phyloP scores from a whole-genome alignment of 2,888 invertebrate genomes.

The Mantis religiosa region DNA sequence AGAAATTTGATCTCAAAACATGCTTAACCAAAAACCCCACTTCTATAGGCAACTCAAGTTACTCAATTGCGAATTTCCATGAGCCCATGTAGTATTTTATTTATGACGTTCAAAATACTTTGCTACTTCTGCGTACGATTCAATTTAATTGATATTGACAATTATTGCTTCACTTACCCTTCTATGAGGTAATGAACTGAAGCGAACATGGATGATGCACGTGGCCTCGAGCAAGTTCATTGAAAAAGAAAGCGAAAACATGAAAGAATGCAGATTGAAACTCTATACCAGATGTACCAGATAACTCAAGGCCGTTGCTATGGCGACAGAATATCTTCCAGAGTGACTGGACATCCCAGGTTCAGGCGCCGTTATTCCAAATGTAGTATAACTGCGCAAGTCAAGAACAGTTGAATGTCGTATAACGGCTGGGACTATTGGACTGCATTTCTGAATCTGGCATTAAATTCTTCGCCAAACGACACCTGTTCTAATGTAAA shows the following conservation, averaged over 20 bases:
- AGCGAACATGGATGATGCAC: neutral
- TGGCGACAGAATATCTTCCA: neutral
- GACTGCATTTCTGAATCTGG: neutral
- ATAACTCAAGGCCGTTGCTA: neutral
- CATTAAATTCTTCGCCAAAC: neutral
- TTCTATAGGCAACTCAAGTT: too few relatives aligned
- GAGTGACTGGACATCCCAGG: neutral
- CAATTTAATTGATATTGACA: neutral
- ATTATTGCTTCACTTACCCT: neutral
- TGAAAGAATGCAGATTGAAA: neutral
- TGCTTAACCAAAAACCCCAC: too few relatives aligned
- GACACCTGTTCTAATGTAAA: neutral
- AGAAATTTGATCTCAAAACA: too few relatives aligned
- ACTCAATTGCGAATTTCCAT: too few relatives aligned
- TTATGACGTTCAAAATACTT: too few relatives aligned
- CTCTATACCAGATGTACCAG: neutral
- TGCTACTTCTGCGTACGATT: too few relatives aligned
- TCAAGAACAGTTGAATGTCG: neutral
- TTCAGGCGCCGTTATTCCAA: neutral
- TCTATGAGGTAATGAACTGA: neutral
- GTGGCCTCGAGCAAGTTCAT: neutral
- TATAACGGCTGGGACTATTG: neutral
- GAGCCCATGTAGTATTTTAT: too few relatives aligned
- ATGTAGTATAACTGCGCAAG: neutral
- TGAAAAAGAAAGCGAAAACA: neutral